Base-by-base conservation (phyloP, 2,888 invertebrate genomes). In the Nomada lathburiana region DNA sequence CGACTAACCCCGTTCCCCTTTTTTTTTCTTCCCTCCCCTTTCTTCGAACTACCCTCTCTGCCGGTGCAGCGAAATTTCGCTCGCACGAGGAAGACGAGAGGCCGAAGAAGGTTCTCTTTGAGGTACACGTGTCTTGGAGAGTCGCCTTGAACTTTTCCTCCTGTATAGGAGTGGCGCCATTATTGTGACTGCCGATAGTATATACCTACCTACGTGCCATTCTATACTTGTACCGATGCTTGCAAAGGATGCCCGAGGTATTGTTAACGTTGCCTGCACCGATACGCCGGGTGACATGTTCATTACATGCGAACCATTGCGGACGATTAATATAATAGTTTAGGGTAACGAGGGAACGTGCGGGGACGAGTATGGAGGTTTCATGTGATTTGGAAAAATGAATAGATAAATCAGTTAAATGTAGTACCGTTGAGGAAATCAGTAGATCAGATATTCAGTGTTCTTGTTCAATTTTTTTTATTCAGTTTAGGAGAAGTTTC, bases 41-140 rank as follows among this genome's bases (percentile, higher is more conserved):
- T 36, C 59, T 36, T 23, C 53, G 7, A 18, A n/a, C 13, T 23
- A 53, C 26, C n/a, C 18, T 62, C 42, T 18, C 4, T 16, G 44
- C 23, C 20, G 42, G 1, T 42, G 57, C 16, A 57, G 18, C 55
- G 26, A 57, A 23, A 57, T 44, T 23, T 13, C 7, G 47, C 20
- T 50, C 5, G 20, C 9, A 11, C 1, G 2, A 2, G 2, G 13
- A 11, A 9, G 13, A 23, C 3, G 47, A 26, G 26, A 57, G 29
- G 26, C 44, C n/a, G 44, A 69, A 47, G 69, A 16, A 13, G 53
- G 23, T 63, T 63, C 47, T 16, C 16, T 47, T 36, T 18, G 2
- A 20, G 9, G 13, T 44, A 29, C 76, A 65, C 76, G 73, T 73
- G 63, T 47, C 36, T 16, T 1, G 2, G 26, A 53, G 18, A 16